Conservation (phyloP, 2,888 invertebrate species). For the Drosophila diplacantha region DNA sequence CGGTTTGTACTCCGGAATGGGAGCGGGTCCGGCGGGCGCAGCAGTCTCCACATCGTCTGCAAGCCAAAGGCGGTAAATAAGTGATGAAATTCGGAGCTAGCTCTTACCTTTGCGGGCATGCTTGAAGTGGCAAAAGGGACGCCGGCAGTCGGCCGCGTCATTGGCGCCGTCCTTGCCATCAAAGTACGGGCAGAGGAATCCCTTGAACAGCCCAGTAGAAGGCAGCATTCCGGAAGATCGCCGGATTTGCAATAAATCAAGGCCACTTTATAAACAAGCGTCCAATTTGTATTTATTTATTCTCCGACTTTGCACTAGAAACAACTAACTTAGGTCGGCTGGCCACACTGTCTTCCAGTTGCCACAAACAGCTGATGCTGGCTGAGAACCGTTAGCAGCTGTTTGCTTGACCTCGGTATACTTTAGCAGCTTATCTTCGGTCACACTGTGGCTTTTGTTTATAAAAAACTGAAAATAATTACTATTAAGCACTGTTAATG, state of each 20-base stretch:
- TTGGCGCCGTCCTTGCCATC: constrained; percentile 75
- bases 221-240: constrained; percentile 85
- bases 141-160: constrained; percentile 87
- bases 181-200: constrained; percentile 90
- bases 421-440: not conserved
- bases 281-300: constrained; percentile 31
- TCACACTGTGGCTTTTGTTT: constrained; percentile 4
- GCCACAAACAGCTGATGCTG: constrained; percentile 8
- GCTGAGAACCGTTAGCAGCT: not conserved
- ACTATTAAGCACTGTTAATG: not conserved
- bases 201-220: constrained; percentile 92
- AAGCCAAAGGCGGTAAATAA: constrained; percentile 13
- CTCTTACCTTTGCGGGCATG: constrained; percentile 85
- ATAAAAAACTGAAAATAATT: not conserved
- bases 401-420: not conserved
- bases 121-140: constrained; percentile 95
- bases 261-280: constrained; percentile 33
- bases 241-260: constrained; percentile 4
- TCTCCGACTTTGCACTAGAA: not conserved
- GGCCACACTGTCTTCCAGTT: not conserved
- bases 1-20: constrained; percentile 73
- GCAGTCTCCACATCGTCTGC: constrained; percentile 60
- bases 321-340: not conserved
- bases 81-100: not conserved
- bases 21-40: constrained; percentile 47